Base-by-base conservation (phyloP, 2,797 vertebrate species). In the Ficedula albicollis region DNA sequence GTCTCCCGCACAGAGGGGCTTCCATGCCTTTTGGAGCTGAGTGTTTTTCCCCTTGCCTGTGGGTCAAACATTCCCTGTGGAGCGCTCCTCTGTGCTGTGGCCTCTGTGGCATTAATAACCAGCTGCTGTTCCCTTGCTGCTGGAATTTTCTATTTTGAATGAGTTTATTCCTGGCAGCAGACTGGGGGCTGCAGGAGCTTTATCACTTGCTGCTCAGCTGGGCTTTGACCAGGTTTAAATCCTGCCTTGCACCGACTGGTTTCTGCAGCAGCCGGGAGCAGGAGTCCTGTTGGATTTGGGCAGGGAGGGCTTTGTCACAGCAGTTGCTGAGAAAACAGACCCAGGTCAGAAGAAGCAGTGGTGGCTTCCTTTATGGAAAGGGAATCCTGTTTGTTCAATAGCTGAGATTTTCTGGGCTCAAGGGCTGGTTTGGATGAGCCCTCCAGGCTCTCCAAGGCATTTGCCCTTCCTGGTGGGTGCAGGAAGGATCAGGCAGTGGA, bases 1-100 rank as follows among this genome's bases (percentile, higher is more conserved):
- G 6, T 34, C 22, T 75, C 58, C 48, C 79, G 56, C 21, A 29
- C 44, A 39, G 44, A n/a, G 46, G 36, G 4, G 15, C 5, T 76
- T 58, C 38, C 34, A 6, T 1, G 7, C 22, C 38, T 77, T 64
- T 46, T 36, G 43, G 67, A 49, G 90, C 72, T 4, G 29, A 51
- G 41, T 39, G 11, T 44, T 89, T 44, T 21, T 76, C 30, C 16
- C 1, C 0, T 56, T 72, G 21, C 44, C 48, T 22, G 1, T 17
- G 73, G 74, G 48, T 76, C 15, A 1, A 3, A 29, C 0, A 0
- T 23, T 7, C 62, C 39, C 22, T 25, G 26, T 0, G 1, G 34
- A 17, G 72, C 1, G 0, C 73, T 84, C 56, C 23, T 52, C 49
- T 0, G 10, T 34, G 52, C 70, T 3, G 0, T 20, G 59, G 43